A percentile compares a stretch with the other conserved stretches of the same genome.
These are phyloP conservation scores for Syngnathus rostellatus DNA, from an alignment of 2,797 vertebrate species.

Conservation along the genomic window DNA sequence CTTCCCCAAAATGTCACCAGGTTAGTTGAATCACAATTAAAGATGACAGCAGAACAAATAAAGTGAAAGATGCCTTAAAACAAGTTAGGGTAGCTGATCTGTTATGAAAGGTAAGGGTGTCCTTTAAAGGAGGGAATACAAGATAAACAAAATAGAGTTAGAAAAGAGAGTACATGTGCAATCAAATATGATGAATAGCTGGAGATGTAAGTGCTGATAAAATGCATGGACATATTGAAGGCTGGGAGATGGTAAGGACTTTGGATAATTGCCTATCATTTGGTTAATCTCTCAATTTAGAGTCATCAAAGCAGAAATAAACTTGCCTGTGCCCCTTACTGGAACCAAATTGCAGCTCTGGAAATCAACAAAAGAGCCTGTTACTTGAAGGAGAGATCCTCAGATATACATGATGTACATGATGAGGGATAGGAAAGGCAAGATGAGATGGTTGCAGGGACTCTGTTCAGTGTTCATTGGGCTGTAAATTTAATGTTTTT, in stretches of 20 bases:
- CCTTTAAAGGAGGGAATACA: conserved; percentile 11
- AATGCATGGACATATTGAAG: conserved; percentile 29
- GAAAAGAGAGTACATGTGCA: conserved; percentile 31
- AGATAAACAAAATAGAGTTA: conserved; percentile 20
- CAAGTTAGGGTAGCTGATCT: not conserved
- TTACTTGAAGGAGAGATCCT: conserved; percentile 28
- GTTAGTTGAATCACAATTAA: not conserved
- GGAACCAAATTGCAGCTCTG: conserved; percentile 50
- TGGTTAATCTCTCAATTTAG: conserved; percentile 64
- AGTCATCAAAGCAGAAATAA: conserved; percentile 60
- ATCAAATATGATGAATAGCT: conserved; percentile 39
- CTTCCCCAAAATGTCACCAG: not conserved
- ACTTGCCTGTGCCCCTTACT: conserved; percentile 44
- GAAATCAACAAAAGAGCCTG: conserved; percentile 56
- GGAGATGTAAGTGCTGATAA: conserved; percentile 26
- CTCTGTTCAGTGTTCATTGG: not conserved
- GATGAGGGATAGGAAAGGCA: conserved; percentile 16
- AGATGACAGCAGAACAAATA: not conserved
- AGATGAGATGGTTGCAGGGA: not conserved
- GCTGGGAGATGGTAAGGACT: conserved; percentile 40
- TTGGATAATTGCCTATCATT: conserved; percentile 61
- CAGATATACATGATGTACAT: conserved; percentile 17
- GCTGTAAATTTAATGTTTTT: conserved; percentile 10
- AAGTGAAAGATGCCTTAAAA: not conserved
- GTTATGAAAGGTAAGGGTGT: conserved; percentile 9